Conservation (phyloP, 2,888 invertebrate genomes). For the Heliconius cydno region DNA sequence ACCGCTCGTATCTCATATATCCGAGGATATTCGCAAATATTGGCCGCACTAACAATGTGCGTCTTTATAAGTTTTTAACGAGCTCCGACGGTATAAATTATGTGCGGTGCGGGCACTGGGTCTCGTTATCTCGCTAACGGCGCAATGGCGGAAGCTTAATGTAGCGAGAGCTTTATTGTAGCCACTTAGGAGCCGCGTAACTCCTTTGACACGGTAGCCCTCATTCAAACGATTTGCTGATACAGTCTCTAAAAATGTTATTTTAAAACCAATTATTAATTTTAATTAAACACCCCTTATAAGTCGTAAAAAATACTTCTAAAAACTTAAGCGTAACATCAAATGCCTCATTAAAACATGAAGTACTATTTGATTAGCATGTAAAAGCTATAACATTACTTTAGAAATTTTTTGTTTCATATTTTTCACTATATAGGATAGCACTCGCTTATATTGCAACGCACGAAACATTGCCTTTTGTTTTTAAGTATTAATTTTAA, state of each 20-base stretch:
- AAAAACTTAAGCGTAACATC: slow-evolving; percentile 3
- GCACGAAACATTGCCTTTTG: background rate
- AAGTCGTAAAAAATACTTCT: background rate
- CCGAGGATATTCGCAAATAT: slow-evolving; percentile 78
- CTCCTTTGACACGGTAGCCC: slow-evolving; percentile 41
- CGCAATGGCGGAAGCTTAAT: slow-evolving; percentile 82
- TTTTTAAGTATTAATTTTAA: background rate
- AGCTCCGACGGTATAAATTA: slow-evolving; percentile 83
- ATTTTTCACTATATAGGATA: background rate
- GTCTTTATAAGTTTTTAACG: slow-evolving; percentile 84
- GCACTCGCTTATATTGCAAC: too few species aligned
- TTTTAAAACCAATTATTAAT: background rate
- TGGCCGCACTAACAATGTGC: slow-evolving; percentile 83
- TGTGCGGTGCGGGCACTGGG: slow-evolving; percentile 79
- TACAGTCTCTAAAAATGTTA: slow-evolving; percentile 20
- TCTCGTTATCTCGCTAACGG: slow-evolving; percentile 83
- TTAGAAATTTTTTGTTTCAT: background rate
- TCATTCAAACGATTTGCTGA: slow-evolving; percentile 31
- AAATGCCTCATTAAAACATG: background rate
- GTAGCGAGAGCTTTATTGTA: slow-evolving; percentile 82
- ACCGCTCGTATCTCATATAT: slow-evolving; percentile 76
- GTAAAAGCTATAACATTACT: background rate
- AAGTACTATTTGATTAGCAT: slow-evolving; percentile 9
- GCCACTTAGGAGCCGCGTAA: slow-evolving; percentile 71
- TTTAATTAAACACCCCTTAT: background rate